Base-by-base conservation (phyloP, 2,888 invertebrate genomes). In the Zygaena filipendulae region DNA sequence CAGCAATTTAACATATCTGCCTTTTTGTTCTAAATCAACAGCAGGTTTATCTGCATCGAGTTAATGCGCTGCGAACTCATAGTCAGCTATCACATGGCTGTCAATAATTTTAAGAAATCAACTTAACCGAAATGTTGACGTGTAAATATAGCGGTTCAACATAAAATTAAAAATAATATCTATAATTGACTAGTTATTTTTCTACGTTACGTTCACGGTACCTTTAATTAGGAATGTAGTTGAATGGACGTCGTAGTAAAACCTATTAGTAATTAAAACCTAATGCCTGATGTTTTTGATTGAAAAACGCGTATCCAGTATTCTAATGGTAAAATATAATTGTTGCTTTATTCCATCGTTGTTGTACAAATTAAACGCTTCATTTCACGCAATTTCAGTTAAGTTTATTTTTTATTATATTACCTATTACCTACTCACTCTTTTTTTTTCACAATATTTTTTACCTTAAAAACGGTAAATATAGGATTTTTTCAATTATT, bases 31-130 rank as follows among this genome's bases (percentile, higher is more conserved):
- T n/a, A n/a, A n/a, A n/a, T n/a, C n/a, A n/a, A n/a, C n/a, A 59
- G 45, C 66, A 58, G 45, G 52, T 75, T 77, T 77, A 52, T 77
- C 72, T 68, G 55, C 70, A 61, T 63, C 67, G 71, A 43, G 69
- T 64, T 45, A 49, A 52, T 59, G 66, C 55, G 64, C 66, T 66
- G 55, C 30, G 50, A 58, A 57, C 79, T 70, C 79, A 79, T 70
- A 70, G 79, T 79, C 75, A 79, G 79, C 79, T 79, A 77, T 79
- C 79, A 79, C 63, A 79, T 79, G 79, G 79, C 79, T 79, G 79
- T 79, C 79, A 79, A 62, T 79, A 79, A 71, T 71, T 71, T 62
- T 79, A 79, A 79, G 79, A 41, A 57, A 71, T 61, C 62, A 68
- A 70, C 60, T 56, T 59, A 58, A 72, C 62, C 60, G 69, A 70